Conservation (phyloP, 2,113 vertebrate species). For the Campylorhamphus procurvoides region DNA sequence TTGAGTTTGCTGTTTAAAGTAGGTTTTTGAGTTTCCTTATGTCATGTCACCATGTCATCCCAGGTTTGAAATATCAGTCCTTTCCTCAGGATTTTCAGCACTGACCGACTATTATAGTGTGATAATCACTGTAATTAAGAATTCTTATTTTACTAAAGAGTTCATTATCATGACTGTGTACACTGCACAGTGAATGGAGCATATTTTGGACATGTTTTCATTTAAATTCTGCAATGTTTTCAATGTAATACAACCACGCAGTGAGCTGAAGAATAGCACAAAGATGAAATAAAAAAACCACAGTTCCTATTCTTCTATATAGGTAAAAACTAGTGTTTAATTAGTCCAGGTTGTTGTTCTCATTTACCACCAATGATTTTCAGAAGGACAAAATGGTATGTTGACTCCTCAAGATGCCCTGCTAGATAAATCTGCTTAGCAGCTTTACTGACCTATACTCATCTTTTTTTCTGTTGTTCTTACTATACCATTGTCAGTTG, state of each 20-base stretch:
- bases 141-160: neutral
- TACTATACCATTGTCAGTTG: neutral
- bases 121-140: neutral
- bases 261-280: neutral
- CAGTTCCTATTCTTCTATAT: neutral
- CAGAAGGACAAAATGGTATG: neutral
- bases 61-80: neutral
- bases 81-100: neutral
- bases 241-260: neutral
- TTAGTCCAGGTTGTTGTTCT: neutral
- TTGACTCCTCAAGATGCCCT: neutral
- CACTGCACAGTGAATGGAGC: neutral
- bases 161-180: neutral
- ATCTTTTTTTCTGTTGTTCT: neutral
- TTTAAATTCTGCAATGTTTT: neutral
- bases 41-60: neutral
- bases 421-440: neutral
- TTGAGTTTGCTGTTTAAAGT: neutral
- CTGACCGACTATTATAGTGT: neutral
- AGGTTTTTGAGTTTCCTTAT: neutral
- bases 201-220: neutral
- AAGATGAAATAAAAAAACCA: neutral
- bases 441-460: neutral
- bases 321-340: neutral
- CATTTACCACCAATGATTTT: neutral